These are phyloP conservation scores for Ataeniobius toweri DNA, from an alignment of 2,797 vertebrate species.

Conservation along the genomic window DNA sequence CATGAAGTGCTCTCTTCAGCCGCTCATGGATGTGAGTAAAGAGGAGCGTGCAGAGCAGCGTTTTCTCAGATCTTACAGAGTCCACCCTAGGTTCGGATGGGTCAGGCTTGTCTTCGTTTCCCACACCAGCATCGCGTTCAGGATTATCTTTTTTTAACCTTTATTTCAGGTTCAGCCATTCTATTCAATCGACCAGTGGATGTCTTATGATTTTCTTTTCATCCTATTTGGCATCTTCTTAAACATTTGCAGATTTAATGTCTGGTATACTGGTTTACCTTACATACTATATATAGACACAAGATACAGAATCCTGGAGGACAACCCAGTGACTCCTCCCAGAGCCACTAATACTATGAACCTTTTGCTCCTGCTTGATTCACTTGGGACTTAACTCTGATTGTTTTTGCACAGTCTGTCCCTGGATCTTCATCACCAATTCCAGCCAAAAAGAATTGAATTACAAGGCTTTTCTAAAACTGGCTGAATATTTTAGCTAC, in stretches of 20 bases:
- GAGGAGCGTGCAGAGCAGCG: constrained; percentile 52
- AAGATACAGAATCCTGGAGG: constrained; percentile 54
- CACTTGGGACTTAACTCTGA: constrained; percentile 31
- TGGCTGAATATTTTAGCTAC: not conserved
- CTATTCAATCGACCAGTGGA: constrained; percentile 4
- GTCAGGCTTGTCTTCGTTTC: constrained; percentile 45
- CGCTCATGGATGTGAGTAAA: constrained; percentile 63
- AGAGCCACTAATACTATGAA: constrained; percentile 34
- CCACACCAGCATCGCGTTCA: constrained; percentile 30
- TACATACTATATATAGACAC: constrained; percentile 60
- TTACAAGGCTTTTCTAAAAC: constrained; percentile 20
- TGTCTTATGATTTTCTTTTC: constrained; percentile 29
- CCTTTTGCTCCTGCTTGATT: constrained; percentile 26
- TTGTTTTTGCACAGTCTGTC: constrained; percentile 25
- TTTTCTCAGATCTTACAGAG: constrained; percentile 56
- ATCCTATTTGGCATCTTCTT: constrained; percentile 11
- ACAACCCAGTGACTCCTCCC: constrained; percentile 56
- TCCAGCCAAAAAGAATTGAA: constrained; percentile 8
- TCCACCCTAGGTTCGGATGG: constrained; percentile 48
- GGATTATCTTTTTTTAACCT: constrained; percentile 40
- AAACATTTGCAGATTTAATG: not conserved
- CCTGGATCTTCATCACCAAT: constrained; percentile 32
- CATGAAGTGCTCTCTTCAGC: constrained; percentile 73
- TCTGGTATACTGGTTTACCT: constrained; percentile 41
- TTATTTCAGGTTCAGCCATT: constrained; percentile 21